Conservation (phyloP, 2,113 vertebrate genomes). For the Anthoscopus minutus region DNA sequence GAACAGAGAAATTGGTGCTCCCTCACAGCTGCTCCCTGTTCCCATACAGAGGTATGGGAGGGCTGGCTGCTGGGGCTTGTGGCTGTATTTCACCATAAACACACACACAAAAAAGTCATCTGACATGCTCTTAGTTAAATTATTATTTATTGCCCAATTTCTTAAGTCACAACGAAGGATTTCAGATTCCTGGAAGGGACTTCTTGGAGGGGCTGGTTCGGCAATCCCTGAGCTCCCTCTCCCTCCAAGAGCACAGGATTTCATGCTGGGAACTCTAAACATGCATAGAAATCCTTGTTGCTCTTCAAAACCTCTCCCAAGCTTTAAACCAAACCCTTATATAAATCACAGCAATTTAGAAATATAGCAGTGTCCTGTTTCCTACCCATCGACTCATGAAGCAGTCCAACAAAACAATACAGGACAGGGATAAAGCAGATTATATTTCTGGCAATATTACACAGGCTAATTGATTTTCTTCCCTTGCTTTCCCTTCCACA, state of each 20-base stretch:
- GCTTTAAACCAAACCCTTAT: neutral
- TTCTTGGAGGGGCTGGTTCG: neutral
- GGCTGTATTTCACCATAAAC: neutral
- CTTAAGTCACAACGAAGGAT: neutral
- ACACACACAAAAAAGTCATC: neutral
- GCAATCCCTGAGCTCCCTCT: neutral
- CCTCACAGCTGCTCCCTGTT: fast-evolving
- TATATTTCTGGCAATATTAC: neutral
- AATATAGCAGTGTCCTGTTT: neutral
- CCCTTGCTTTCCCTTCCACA: neutral
- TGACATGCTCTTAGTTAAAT: neutral
- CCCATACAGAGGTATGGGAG: fast-evolving
- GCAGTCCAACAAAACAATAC: neutral
- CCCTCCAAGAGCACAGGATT: neutral
- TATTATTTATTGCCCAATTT: neutral
- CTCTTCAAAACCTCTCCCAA: neutral
- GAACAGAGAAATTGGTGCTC: neutral
- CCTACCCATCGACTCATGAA: neutral
- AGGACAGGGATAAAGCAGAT: neutral
- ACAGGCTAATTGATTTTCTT: neutral
- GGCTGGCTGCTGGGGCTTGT: neutral
- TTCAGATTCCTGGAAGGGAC: neutral
- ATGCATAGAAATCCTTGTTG: neutral
- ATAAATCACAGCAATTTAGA: neutral
- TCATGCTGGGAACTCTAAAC: neutral